Evolutionary conservation across 2,888 invertebrate genomes (phyloP).

Genomic region (Heliconius charithonia): DNA sequence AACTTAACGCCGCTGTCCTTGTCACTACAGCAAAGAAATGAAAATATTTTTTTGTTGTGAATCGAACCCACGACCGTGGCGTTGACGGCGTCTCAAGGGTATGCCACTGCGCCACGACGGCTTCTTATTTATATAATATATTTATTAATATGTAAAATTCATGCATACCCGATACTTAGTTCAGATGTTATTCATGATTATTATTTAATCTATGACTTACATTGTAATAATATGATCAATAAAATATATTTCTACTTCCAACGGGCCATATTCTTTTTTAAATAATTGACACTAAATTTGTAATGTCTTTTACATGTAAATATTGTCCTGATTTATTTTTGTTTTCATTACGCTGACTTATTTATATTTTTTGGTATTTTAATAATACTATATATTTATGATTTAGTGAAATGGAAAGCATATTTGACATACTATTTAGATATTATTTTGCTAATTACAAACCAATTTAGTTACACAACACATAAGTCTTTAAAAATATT

Average conservation of each 20-base stretch:
- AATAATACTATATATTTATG: background rate
- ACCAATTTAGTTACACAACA: background rate
- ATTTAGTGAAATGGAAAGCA: background rate
- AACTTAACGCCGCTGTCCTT: background rate
- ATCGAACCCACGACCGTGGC: background rate
- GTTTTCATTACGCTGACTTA: background rate
- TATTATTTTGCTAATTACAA: background rate
- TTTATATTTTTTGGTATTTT: background rate
- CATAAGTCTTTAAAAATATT: background rate
- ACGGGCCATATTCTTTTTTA: background rate
- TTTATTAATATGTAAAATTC: conserved; percentile 6
- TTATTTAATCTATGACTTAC: background rate
- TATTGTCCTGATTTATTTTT: conserved; percentile 1
- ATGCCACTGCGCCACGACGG: background rate
- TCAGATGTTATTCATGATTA: conserved; percentile 20
- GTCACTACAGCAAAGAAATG: background rate
- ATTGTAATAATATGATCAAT: conserved; percentile 6
- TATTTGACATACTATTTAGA: background rate
- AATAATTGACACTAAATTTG: conserved; percentile 16
- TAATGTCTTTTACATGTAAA: background rate
- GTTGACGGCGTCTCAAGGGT: too few species aligned
- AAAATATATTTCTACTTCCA: conserved; percentile 3
- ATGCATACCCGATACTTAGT: conserved; percentile 7
- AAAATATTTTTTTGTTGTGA: background rate
- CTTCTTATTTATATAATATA: background rate